These are phyloP conservation scores for Pampusana beccarii DNA, from an alignment of 2,113 vertebrate genomes.

Conservation along the genomic window DNA sequence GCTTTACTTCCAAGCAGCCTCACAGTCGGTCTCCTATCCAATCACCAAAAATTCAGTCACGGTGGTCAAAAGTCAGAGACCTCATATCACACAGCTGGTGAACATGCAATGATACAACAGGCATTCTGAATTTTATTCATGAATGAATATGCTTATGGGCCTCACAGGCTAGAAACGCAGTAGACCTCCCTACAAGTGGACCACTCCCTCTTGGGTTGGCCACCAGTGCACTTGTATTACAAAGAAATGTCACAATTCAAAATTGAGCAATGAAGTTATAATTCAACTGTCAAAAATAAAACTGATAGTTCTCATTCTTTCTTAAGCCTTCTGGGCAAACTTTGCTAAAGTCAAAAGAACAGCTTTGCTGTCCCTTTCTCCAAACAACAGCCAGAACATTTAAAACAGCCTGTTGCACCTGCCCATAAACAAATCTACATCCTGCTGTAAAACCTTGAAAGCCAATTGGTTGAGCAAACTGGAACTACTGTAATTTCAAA, in stretches of 20 bases:
- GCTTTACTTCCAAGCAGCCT: neutral
- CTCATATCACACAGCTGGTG: neutral
- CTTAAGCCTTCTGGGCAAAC: neutral
- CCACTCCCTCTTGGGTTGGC: neutral
- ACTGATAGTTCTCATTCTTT: neutral
- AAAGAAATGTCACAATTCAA: neutral
- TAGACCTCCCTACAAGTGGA: neutral
- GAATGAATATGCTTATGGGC: neutral
- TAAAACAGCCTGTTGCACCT: neutral
- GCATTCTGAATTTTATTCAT: neutral
- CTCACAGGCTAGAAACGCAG: fast-evolving
- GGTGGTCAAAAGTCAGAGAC: neutral
- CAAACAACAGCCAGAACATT: neutral
- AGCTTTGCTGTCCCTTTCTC: neutral
- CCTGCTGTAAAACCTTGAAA: neutral
- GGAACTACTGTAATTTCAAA: neutral
- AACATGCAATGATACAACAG: neutral
- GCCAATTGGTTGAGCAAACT: neutral
- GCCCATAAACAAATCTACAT: neutral
- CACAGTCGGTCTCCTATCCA: neutral
- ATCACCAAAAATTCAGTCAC: neutral
- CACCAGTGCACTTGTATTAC: neutral
- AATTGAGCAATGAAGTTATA: neutral
- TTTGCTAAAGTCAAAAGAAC: neutral
- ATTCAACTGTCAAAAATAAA: neutral